Evolutionary conservation across 2,888 invertebrate species (phyloP).

Genomic region (Rhopalosiphum nymphaeae): DNA sequence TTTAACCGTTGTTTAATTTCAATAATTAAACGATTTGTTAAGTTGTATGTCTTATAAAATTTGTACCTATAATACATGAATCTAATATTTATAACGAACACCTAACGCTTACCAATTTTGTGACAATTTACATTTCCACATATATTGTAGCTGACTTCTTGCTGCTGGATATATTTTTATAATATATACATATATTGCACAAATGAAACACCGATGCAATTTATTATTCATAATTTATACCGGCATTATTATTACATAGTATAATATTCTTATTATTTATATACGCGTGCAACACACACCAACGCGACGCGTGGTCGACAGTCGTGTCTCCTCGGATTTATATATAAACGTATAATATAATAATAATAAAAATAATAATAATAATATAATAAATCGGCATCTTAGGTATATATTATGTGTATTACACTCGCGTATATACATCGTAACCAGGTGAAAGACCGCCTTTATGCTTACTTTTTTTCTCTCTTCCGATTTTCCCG

Average conservation of each 20-base stretch:
- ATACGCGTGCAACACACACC: neutral
- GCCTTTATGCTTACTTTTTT: constrained; percentile 1
- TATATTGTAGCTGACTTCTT: neutral
- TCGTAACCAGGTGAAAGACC: constrained; percentile 37
- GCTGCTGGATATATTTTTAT: neutral
- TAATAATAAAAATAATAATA: neutral
- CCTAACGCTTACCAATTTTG: neutral
- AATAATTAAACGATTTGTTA: constrained; percentile 1
- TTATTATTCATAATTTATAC: constrained; percentile 8
- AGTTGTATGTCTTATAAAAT: neutral
- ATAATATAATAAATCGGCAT: neutral
- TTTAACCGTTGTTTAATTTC: neutral
- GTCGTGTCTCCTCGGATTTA: constrained; percentile 20
- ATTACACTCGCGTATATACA: neutral
- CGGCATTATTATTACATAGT: neutral
- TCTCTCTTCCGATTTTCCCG: constrained; percentile 23
- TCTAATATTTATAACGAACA: neutral
- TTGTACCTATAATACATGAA: neutral
- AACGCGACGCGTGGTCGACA: constrained; percentile 41
- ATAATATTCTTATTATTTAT: neutral
- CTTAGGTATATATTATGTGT: neutral
- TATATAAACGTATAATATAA: constrained; percentile 6
- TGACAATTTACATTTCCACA: neutral
- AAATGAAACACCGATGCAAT: neutral
- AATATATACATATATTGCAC: neutral